phyloP scores from a whole-genome alignment of 2,113 vertebrate species.

The Pipra filicauda region DNA sequence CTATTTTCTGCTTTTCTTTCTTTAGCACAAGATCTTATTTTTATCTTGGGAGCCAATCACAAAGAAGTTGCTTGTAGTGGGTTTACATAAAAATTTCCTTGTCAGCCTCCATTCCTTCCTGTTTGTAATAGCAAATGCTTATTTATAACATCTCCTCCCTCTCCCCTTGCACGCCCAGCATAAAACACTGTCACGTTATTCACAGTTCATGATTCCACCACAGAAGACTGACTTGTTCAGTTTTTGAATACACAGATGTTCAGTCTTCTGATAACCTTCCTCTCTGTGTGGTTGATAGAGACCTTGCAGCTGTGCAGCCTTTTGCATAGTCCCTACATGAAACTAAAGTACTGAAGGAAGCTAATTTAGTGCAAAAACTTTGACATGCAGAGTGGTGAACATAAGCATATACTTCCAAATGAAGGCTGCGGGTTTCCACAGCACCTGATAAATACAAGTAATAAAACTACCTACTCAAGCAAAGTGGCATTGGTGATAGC shows the following conservation, averaged over 20 bases:
- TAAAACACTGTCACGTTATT: neutral
- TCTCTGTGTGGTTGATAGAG: neutral
- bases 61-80: neutral
- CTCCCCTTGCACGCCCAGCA: neutral
- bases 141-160: neutral
- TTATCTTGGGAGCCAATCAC: neutral
- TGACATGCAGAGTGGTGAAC: neutral
- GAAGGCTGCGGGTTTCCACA: neutral
- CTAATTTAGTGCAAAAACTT: neutral
- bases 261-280: neutral
- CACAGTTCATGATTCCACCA: neutral
- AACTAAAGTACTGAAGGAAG: neutral
- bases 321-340: neutral
- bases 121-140: neutral
- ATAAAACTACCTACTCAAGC: constrained; percentile 78
- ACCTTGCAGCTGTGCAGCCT: neutral
- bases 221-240: neutral
- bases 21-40: neutral
- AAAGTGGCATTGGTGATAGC: constrained; percentile 81
- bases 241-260: neutral
- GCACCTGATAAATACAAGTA: neutral
- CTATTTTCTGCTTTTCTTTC: neutral
- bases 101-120: neutral
- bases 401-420: neutral
- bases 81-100: neutral